A percentile compares a stretch with the other conserved stretches of the same genome.
These are phyloP conservation scores for Botia almorhae DNA, from an alignment of 2,797 vertebrate species.

Conservation along the genomic window DNA sequence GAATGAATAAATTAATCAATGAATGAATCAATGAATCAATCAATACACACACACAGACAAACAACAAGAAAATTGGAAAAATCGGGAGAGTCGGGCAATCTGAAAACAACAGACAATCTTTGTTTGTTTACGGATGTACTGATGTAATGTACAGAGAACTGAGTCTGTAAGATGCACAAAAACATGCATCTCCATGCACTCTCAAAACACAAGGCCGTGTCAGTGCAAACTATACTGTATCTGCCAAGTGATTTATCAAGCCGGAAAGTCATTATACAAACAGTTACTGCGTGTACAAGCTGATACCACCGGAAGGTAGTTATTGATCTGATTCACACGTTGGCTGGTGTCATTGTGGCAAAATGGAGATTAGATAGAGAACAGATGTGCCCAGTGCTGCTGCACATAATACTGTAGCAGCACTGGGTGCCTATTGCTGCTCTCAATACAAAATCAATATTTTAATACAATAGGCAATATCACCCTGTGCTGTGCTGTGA, in stretches of 20 bases:
- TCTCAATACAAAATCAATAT: too few relatives aligned
- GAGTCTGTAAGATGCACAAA: not conserved
- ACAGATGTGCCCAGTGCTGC: too few relatives aligned
- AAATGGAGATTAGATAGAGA: too few relatives aligned
- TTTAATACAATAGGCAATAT: too few relatives aligned
- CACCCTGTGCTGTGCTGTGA: not conserved
- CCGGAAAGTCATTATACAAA: not conserved
- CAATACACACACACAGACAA: too few relatives aligned
- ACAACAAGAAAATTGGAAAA: too few relatives aligned
- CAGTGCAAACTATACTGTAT: not conserved
- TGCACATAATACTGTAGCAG: too few relatives aligned
- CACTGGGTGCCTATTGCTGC: too few relatives aligned
- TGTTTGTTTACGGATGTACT: not conserved
- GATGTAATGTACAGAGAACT: not conserved
- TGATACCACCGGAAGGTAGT: not conserved
- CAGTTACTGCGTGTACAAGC: not conserved
- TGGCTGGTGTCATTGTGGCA: not conserved
- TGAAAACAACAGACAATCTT: not conserved
- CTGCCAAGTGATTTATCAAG: conserved; percentile 5
- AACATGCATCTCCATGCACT: not conserved
- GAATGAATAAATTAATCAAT: not conserved
- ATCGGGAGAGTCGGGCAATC: not conserved
- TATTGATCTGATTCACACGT: conserved; percentile 7
- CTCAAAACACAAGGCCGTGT: not conserved
- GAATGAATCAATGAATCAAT: not conserved